Evolutionary conservation across 2,797 vertebrate species (phyloP).

Genomic region (Yasuhikotakia modesta): DNA sequence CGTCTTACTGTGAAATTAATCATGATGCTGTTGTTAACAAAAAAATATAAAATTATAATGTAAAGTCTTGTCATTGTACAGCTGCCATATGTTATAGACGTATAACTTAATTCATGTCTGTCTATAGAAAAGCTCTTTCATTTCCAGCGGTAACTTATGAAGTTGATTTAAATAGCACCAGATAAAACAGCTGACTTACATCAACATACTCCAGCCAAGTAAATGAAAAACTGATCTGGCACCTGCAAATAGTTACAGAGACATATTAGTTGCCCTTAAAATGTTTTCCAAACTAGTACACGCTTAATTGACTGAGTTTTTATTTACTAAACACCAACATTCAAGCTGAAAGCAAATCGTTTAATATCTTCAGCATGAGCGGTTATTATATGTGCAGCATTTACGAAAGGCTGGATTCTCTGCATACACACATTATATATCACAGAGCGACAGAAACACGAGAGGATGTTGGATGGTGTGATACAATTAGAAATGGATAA

Average conservation of each 20-base stretch:
- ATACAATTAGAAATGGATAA: too few species aligned
- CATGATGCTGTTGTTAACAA: not conserved
- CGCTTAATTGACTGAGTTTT: too few species aligned
- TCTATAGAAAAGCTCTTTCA: constrained; percentile 63
- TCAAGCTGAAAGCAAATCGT: too few species aligned
- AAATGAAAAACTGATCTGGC: constrained; percentile 58
- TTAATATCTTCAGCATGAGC: too few species aligned
- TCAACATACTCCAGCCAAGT: constrained; percentile 62
- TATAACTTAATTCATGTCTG: constrained; percentile 51
- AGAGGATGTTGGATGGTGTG: too few species aligned
- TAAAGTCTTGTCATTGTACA: too few species aligned
- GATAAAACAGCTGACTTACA: constrained; percentile 66
- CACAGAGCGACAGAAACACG: too few species aligned
- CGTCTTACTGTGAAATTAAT: not conserved
- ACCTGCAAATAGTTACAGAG: constrained; percentile 66
- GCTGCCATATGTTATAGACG: constrained; percentile 35
- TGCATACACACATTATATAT: too few species aligned
- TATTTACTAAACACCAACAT: too few species aligned
- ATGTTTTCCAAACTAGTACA: not conserved
- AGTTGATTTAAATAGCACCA: constrained; percentile 59
- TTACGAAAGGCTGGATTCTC: too few species aligned
- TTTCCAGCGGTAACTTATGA: constrained; percentile 68
- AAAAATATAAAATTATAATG: not conserved
- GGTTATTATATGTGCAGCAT: too few species aligned
- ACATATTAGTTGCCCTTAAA: constrained; percentile 51